Conservation (phyloP, 2,797 vertebrate genomes). For the Pygocentrus nattereri region DNA sequence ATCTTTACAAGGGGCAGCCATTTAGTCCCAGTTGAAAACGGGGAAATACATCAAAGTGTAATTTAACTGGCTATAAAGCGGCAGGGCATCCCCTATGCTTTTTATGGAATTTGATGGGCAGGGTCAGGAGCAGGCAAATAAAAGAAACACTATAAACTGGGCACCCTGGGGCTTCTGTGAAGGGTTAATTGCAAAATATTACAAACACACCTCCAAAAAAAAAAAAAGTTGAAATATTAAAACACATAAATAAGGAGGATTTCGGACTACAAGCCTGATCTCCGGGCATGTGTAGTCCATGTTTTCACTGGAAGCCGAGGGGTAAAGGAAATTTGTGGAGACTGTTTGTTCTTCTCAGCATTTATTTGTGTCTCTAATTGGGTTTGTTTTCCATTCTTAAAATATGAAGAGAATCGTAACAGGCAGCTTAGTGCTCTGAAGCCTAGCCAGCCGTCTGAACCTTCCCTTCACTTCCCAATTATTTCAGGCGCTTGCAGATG, state of each 20-base stretch:
- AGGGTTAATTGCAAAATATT: constrained; percentile 70
- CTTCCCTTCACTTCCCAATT: constrained; percentile 51
- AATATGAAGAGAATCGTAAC: constrained; percentile 53
- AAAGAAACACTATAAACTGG: constrained; percentile 79
- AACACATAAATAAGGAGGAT: constrained; percentile 48
- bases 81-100: constrained; percentile 69
- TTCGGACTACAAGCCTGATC: neutral
- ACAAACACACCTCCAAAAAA: constrained; percentile 48
- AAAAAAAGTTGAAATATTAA: constrained; percentile 55
- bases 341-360: constrained; percentile 49
- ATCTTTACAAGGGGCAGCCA: constrained; percentile 84
- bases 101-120: constrained; percentile 74
- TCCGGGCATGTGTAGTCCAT: constrained; percentile 9
- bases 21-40: constrained; percentile 84
- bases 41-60: constrained; percentile 89
- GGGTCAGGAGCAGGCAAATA: constrained; percentile 78
- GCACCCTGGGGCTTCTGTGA: constrained; percentile 61
- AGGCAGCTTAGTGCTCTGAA: constrained; percentile 50
- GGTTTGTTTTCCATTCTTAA: constrained; percentile 64
- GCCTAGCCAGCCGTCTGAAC: constrained; percentile 48
- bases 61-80: constrained; percentile 87
- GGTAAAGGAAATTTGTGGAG: constrained; percentile 39
- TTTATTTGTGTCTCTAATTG: constrained; percentile 64
- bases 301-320: constrained; percentile 45
- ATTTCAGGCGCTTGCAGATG: constrained; percentile 46